phyloP scores from a whole-genome alignment of 2,797 vertebrate genomes.

The Sylvilagus floridanus region DNA sequence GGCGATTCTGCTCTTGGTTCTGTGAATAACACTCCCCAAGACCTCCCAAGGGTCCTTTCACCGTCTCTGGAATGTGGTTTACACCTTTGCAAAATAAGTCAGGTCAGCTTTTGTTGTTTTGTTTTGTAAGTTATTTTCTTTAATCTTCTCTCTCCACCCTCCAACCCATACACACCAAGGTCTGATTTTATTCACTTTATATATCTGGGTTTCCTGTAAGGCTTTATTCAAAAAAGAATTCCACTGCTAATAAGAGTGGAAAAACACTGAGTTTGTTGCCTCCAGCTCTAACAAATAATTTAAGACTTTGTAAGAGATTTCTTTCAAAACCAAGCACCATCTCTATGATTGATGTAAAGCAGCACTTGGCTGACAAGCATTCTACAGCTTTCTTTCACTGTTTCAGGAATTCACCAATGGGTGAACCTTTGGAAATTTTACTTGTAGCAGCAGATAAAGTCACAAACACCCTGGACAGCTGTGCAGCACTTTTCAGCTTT shows the following conservation, averaged over 20 bases:
- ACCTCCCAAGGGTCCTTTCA: background rate
- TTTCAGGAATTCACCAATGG: background rate
- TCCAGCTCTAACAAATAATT: slow-evolving; percentile 30
- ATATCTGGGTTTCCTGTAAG: background rate
- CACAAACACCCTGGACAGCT: background rate
- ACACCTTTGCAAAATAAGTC: background rate
- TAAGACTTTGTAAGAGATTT: slow-evolving; percentile 15
- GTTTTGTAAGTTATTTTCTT: background rate
- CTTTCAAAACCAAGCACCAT: background rate
- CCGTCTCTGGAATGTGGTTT: background rate
- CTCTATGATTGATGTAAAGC: background rate
- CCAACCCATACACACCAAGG: background rate
- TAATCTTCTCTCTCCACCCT: background rate
- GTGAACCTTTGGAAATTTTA: background rate
- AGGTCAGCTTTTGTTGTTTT: background rate
- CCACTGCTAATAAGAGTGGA: background rate
- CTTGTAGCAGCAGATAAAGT: slow-evolving; percentile 7
- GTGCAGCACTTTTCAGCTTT: background rate
- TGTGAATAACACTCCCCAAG: fast-evolving
- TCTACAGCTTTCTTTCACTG: background rate
- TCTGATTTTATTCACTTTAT: slow-evolving; percentile 5
- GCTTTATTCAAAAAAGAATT: slow-evolving; percentile 46
- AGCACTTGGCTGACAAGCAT: background rate
- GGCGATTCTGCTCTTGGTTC: background rate
- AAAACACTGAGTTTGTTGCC: background rate